Evolutionary conservation across 1,140 invertebrate species (phyloP).

Genomic region (Telenomus remus): DNA sequence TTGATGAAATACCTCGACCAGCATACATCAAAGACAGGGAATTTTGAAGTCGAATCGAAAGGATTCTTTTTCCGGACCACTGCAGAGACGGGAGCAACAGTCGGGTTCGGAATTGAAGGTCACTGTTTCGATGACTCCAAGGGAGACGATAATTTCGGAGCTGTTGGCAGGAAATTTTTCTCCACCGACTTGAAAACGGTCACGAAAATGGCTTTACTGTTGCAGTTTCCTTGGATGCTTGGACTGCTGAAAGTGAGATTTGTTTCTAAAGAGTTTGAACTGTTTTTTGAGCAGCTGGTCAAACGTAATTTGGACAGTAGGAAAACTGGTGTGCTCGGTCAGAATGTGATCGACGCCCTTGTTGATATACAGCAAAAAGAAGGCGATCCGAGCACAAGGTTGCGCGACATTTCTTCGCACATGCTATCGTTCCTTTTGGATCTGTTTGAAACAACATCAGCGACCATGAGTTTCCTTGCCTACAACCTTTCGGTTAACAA

Average conservation of each 20-base stretch:
- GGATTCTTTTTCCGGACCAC: slow-evolving; percentile 58
- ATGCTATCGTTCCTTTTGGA: slow-evolving; percentile 54
- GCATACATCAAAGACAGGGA: slow-evolving; percentile 14
- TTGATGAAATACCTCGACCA: slow-evolving; percentile 41
- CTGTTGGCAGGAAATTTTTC: slow-evolving; percentile 32
- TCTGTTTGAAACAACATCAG: slow-evolving; percentile 38
- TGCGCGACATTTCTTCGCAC: slow-evolving; percentile 16
- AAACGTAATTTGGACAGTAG: background rate
- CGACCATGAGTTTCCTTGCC: slow-evolving; percentile 13
- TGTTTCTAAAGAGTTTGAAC: slow-evolving; percentile 14
- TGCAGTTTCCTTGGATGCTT: no score
- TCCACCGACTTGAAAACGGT: background rate
- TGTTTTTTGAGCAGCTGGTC: slow-evolving; percentile 14
- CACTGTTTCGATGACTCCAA: slow-evolving; percentile 48
- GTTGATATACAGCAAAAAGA: slow-evolving; percentile 40
- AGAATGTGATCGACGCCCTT: slow-evolving; percentile 34
- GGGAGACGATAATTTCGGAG: slow-evolving; percentile 16
- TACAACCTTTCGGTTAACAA: slow-evolving; percentile 7
- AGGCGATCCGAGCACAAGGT: slow-evolving; percentile 1
- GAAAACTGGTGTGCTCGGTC: background rate
- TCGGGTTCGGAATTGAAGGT: slow-evolving; percentile 52
- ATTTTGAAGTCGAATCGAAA: slow-evolving; percentile 59
- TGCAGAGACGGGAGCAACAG: slow-evolving; percentile 25
- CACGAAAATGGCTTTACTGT: background rate
- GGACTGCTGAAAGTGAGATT: background rate